Conservation (phyloP, 2,888 invertebrate genomes). For the Priapulus caudatus region DNA sequence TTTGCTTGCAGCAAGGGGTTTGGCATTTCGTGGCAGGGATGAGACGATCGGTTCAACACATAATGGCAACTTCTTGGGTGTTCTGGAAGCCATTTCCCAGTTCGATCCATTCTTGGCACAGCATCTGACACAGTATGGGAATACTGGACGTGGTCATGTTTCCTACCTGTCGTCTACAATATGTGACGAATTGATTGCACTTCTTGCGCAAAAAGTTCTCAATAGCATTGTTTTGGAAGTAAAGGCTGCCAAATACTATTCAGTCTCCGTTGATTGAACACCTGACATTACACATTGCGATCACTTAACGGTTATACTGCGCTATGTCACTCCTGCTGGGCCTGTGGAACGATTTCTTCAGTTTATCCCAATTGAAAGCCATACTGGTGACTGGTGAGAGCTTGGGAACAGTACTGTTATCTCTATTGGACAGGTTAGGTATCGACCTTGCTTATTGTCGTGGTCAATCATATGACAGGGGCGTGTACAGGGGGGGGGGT, state of each 20-base stretch:
- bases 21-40: slow-evolving; percentile 26
- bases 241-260: slow-evolving; percentile 22
- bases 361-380: slow-evolving; percentile 27
- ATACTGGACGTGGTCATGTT: slow-evolving; percentile 25
- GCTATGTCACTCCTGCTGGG: slow-evolving; percentile 25
- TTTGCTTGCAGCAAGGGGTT: slow-evolving; percentile 22
- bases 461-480: background rate
- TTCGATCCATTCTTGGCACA: slow-evolving; percentile 28
- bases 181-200: slow-evolving; percentile 29
- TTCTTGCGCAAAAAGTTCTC: slow-evolving; percentile 26
- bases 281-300: slow-evolving; percentile 30
- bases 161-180: slow-evolving; percentile 28
- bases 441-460: background rate
- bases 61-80: slow-evolving; percentile 28
- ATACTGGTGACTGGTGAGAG: slow-evolving; percentile 28
- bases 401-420: too few species aligned
- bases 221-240: slow-evolving; percentile 26
- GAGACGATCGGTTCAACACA: slow-evolving; percentile 24
- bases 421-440: too few species aligned
- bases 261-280: slow-evolving; percentile 25
- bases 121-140: slow-evolving; percentile 26
- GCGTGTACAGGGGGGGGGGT: background rate
- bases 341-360: slow-evolving; percentile 28
- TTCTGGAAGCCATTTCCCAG: slow-evolving; percentile 26
- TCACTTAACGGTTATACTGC: slow-evolving; percentile 29